Conservation (phyloP, 2,888 invertebrate genomes). For the Agonopterix alstromeriana region DNA sequence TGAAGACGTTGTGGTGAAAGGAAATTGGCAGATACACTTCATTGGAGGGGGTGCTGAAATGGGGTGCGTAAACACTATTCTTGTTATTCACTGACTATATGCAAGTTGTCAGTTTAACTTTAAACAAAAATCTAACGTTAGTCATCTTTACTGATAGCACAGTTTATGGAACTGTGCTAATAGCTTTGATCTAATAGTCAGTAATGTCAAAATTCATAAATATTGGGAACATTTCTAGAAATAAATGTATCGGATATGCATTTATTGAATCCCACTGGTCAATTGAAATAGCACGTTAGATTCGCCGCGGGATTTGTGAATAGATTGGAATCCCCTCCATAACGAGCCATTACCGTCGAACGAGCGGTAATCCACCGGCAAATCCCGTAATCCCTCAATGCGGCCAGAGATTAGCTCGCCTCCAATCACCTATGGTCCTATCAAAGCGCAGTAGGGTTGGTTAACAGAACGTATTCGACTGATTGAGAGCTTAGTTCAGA, state of each 20-base stretch:
- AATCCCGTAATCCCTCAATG: constrained; percentile 38
- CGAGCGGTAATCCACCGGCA: constrained; percentile 43
- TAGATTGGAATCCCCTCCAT: constrained; percentile 33
- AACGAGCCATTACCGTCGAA: constrained; percentile 14
- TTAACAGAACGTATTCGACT: too few relatives aligned
- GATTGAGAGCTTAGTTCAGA: too few relatives aligned
- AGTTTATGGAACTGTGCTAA: too few relatives aligned
- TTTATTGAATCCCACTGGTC: not conserved
- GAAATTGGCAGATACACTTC: constrained; percentile 21
- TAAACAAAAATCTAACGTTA: not conserved
- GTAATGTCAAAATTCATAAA: too few relatives aligned
- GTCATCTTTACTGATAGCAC: too few relatives aligned
- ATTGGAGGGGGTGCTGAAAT: constrained; percentile 15
- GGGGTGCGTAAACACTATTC: constrained; percentile 1
- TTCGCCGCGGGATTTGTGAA: constrained; percentile 27
- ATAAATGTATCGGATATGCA: not conserved
- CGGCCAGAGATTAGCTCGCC: constrained; percentile 41
- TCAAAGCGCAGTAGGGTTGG: too few relatives aligned
- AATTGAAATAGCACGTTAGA: constrained; percentile 5
- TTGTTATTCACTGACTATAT: not conserved
- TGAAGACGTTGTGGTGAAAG: constrained; percentile 24
- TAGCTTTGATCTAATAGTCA: too few relatives aligned
- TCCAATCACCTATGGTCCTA: too few relatives aligned
- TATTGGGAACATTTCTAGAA: not conserved
- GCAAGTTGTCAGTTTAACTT: not conserved